Percentiles rank a stretch among this genome's conserved stretches.
These are phyloP conservation scores for Beris chalybata DNA, from an alignment of 2,888 invertebrate genomes.

Conservation along the genomic window DNA sequence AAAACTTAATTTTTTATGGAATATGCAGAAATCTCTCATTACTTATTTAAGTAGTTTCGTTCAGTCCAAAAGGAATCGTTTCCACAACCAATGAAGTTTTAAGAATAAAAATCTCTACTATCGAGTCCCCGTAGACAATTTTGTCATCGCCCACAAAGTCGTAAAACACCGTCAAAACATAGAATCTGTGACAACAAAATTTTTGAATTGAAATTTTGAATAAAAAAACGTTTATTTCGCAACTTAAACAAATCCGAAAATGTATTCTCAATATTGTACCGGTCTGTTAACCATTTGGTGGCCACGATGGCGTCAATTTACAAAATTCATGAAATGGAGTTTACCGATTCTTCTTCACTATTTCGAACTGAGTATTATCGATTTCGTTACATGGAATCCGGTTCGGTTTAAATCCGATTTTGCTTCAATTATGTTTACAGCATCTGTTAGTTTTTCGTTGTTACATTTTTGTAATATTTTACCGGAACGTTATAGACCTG, in stretches of 20 bases:
- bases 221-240: too few species aligned
- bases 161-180: too few species aligned
- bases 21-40: too few species aligned
- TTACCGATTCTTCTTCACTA: slow-evolving; percentile 26
- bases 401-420: slow-evolving; percentile 22
- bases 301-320: slow-evolving; percentile 24
- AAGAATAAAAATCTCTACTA: too few species aligned
- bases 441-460: slow-evolving; percentile 24
- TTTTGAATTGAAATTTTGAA: too few species aligned
- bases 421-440: slow-evolving; percentile 26
- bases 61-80: too few species aligned
- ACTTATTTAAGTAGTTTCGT: too few species aligned
- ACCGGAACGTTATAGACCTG: slow-evolving; percentile 18
- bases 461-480: slow-evolving; percentile 20
- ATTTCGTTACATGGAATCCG: slow-evolving; percentile 14
- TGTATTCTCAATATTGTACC: slow-evolving; percentile 10
- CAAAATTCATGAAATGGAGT: slow-evolving; percentile 17
- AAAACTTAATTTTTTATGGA: too few species aligned
- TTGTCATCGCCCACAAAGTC: too few species aligned
- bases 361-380: slow-evolving; percentile 24
- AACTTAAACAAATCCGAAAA: not conserved
- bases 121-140: too few species aligned
- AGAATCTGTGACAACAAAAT: too few species aligned
- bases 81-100: too few species aligned
- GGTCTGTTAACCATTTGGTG: slow-evolving; percentile 13